phyloP scores from a whole-genome alignment of 2,888 invertebrate species.

The Watsonalla binaria region DNA sequence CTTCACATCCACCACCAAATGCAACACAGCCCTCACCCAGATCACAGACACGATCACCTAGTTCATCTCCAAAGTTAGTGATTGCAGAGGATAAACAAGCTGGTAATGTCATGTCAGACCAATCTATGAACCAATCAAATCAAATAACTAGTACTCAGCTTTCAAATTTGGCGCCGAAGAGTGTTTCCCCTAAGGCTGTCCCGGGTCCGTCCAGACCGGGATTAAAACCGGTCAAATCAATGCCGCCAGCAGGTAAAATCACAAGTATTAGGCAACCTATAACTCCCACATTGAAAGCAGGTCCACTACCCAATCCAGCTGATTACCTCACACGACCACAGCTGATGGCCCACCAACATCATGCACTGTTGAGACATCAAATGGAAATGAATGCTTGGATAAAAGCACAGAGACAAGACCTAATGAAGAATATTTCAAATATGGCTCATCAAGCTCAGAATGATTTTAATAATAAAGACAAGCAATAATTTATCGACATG shows the following conservation, averaged over 20 bases:
- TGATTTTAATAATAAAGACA: constrained; percentile 63
- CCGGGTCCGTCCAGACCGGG: constrained; percentile 58
- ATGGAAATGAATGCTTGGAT: constrained; percentile 69
- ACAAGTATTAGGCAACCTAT: constrained; percentile 53
- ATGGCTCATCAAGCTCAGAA: constrained; percentile 59
- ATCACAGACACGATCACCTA: constrained; percentile 71
- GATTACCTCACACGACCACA: constrained; percentile 53
- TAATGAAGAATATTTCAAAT: constrained; percentile 63
- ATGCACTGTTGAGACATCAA: constrained; percentile 55
- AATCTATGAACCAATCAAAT: constrained; percentile 58
- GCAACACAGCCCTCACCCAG: constrained; percentile 61
- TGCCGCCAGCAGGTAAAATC: constrained; percentile 46
- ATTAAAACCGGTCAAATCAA: constrained; percentile 51
- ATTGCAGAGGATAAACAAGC: constrained; percentile 73
- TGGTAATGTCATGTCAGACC: constrained; percentile 40
- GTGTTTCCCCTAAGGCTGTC: constrained; percentile 45
- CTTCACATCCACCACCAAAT: constrained; percentile 42
- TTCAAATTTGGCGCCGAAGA: constrained; percentile 43
- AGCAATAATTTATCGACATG: constrained; percentile 28
- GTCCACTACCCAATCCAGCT: constrained; percentile 40
- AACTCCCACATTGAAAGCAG: constrained; percentile 43
- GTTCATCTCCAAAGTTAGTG: constrained; percentile 72
- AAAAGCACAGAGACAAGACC: constrained; percentile 60
- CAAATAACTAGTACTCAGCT: constrained; percentile 65
- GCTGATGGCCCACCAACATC: constrained; percentile 41